These are phyloP conservation scores for Aethina tumida DNA, from an alignment of 1,140 invertebrate species.

Conservation along the genomic window DNA sequence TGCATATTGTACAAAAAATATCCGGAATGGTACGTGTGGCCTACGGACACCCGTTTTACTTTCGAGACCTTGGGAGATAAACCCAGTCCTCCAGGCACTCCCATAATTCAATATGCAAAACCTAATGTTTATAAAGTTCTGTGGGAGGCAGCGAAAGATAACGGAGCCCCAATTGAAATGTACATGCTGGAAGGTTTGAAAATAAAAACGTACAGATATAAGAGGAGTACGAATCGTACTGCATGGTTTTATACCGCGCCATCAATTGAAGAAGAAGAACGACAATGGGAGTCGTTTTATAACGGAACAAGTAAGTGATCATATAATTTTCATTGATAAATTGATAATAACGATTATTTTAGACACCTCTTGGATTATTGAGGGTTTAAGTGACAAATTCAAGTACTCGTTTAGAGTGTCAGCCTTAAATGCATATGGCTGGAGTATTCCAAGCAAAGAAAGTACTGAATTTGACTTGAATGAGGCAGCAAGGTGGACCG, in stretches of 20 bases:
- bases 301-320: slow-evolving; percentile 59
- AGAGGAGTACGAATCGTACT: slow-evolving; percentile 29
- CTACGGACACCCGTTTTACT: slow-evolving; percentile 52
- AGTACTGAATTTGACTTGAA: slow-evolving; percentile 42
- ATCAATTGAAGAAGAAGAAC: slow-evolving; percentile 37
- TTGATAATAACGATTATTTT: slow-evolving; percentile 18
- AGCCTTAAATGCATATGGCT: slow-evolving; percentile 74
- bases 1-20: slow-evolving; percentile 54
- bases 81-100: slow-evolving; percentile 56
- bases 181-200: slow-evolving; percentile 50
- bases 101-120: slow-evolving; percentile 50
- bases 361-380: slow-evolving; percentile 71
- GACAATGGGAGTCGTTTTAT: slow-evolving; percentile 60
- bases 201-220: slow-evolving; percentile 24
- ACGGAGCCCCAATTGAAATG: slow-evolving; percentile 50
- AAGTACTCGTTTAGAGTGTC: slow-evolving; percentile 61
- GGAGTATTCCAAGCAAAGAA: slow-evolving; percentile 54
- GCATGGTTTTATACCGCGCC: slow-evolving; percentile 29
- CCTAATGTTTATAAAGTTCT: slow-evolving; percentile 58
- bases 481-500: slow-evolving; percentile 45
- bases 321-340: slow-evolving; percentile 6
- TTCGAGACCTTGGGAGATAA: slow-evolving; percentile 66
- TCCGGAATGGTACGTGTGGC: slow-evolving; percentile 53
- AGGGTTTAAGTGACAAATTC: slow-evolving; percentile 52
- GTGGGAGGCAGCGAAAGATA: slow-evolving; percentile 58